These are phyloP conservation scores for Rana temporaria DNA, from an alignment of 2,113 vertebrate species.

Conservation along the genomic window DNA sequence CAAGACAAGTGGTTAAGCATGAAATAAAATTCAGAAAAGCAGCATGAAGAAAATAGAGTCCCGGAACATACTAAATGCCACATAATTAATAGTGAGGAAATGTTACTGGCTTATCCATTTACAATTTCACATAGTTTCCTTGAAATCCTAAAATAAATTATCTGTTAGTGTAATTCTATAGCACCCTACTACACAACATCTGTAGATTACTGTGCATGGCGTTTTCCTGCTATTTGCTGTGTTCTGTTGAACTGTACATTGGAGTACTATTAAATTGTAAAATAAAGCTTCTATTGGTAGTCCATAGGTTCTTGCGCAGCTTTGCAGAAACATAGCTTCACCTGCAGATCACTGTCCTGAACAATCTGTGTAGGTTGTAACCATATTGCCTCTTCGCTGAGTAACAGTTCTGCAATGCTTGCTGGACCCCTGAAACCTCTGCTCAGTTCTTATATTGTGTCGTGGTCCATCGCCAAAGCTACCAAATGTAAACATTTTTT, in stretches of 20 bases:
- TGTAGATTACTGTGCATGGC: not conserved
- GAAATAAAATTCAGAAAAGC: not conserved
- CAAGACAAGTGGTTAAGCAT: too few relatives aligned
- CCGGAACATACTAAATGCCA: not conserved
- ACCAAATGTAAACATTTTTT: conserved; percentile 95
- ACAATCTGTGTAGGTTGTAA: conserved; percentile 95
- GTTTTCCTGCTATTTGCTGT: conserved; percentile 50
- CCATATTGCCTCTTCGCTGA: conserved; percentile 94
- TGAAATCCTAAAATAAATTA: conserved; percentile 16
- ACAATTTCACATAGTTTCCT: not conserved
- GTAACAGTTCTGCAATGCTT: conserved; percentile 96
- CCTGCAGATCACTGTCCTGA: conserved; percentile 75
- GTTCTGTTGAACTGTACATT: conserved; percentile 9
- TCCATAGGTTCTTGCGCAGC: conserved; percentile 59
- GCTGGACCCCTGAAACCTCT: conserved; percentile 80
- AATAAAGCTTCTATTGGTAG: conserved; percentile 66
- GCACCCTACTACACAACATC: conserved; percentile 14
- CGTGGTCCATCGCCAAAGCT: conserved; percentile 73
- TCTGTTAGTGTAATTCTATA: conserved; percentile 8
- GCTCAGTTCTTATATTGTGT: conserved; percentile 76
- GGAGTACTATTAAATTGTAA: conserved; percentile 62
- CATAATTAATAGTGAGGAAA: not conserved
- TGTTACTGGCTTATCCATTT: not conserved
- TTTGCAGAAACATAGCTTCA: not conserved
- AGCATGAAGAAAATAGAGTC: not conserved